These are phyloP conservation scores for Steinernema feltiae DNA, from an alignment of 1,140 invertebrate species.

Conservation along the genomic window DNA sequence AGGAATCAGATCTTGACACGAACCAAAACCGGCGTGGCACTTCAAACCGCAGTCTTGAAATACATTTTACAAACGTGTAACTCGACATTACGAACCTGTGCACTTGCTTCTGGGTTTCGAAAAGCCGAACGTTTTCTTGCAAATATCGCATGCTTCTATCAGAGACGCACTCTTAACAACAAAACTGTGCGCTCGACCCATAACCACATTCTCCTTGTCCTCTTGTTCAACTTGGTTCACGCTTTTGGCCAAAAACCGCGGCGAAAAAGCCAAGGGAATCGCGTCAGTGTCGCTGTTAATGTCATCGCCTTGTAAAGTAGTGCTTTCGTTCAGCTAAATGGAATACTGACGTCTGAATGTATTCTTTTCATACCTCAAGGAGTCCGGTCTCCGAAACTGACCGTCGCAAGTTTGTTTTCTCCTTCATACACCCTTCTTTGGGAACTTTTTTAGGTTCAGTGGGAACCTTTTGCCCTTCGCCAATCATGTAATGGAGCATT, in stretches of 20 bases:
- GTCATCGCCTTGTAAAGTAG: no score
- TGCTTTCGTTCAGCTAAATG: no score
- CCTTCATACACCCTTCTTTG: no score
- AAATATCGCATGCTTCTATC: background rate
- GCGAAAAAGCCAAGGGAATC: background rate
- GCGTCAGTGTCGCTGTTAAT: no score
- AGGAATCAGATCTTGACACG: background rate
- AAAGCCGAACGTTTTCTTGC: background rate
- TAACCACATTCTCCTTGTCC: no score
- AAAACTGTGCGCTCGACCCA: background rate
- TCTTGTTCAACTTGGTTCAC: background rate
- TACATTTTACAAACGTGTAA: background rate
- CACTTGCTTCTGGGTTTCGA: background rate
- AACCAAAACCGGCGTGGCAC: background rate
- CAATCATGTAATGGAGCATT: no score
- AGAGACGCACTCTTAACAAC: background rate
- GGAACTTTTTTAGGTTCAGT: no score
- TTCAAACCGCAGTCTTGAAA: background rate
- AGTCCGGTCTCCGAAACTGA: background rate
- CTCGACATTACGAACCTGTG: no score
- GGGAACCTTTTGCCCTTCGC: no score
- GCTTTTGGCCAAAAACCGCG: background rate
- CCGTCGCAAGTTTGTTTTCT: no score
- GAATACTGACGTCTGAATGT: no score
- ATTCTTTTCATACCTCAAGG: background rate